A percentile compares a stretch with the other conserved stretches of the same genome.
phyloP scores from a whole-genome alignment of 2,888 invertebrate species.

The Andrena praecox region DNA sequence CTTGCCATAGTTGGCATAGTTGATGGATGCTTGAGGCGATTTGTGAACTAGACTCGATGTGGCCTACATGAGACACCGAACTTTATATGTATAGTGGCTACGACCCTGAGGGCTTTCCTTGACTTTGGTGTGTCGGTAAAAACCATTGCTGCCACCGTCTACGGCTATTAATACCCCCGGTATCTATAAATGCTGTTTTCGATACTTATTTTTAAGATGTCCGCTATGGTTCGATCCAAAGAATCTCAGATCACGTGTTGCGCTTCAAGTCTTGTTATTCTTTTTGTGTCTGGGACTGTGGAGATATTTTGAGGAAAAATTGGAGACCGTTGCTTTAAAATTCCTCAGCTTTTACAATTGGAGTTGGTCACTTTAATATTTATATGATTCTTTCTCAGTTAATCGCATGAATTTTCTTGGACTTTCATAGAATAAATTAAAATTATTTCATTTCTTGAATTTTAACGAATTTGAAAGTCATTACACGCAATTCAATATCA shows the following conservation, averaged over 20 bases:
- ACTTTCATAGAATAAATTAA: no score
- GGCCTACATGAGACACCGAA: slow-evolving; percentile 57
- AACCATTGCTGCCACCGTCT: not conserved
- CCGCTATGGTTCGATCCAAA: not conserved
- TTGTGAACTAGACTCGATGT: slow-evolving; percentile 41
- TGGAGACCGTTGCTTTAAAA: not conserved
- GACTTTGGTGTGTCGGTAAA: slow-evolving; percentile 48
- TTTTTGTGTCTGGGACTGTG: not conserved
- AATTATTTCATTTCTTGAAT: no score
- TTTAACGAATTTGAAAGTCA: no score
- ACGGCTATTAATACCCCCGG: slow-evolving; percentile 4
- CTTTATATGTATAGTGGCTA: slow-evolving; percentile 30
- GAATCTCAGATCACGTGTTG: not conserved
- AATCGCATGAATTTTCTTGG: no score
- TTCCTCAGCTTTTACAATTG: not conserved
- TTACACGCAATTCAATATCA: no score
- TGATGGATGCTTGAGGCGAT: slow-evolving; percentile 46
- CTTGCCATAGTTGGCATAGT: not conserved
- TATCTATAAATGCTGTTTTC: not conserved
- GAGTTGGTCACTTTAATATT: no score
- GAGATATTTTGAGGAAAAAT: not conserved
- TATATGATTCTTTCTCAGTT: no score
- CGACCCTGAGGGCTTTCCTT: slow-evolving; percentile 57
- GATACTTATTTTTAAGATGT: not conserved
- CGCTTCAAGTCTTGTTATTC: not conserved